Conservation (phyloP, 2,888 invertebrate genomes). For the Chloroclystis v-ata region DNA sequence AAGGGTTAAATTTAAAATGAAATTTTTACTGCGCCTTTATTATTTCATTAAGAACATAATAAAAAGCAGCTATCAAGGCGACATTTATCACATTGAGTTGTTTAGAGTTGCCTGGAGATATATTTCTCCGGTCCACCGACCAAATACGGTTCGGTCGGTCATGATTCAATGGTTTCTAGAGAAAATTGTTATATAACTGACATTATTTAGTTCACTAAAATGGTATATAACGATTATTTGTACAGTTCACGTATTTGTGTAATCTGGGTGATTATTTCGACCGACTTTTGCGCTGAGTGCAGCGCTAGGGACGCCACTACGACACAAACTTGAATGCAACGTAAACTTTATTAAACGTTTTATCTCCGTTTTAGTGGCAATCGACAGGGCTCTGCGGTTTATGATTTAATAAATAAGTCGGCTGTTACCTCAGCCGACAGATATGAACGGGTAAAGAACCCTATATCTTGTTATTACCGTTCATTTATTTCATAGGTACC, state of each 20-base stretch:
- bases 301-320: too few relatives aligned
- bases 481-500: too few relatives aligned
- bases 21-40: not conserved
- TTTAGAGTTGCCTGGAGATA: not conserved
- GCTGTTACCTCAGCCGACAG: not conserved
- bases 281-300: too few relatives aligned
- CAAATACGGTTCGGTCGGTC: not conserved
- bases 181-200: too few relatives aligned
- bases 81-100: not conserved
- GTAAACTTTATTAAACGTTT: slow-evolving; percentile 12
- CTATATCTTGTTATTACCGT: too few relatives aligned
- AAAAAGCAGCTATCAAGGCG: slow-evolving; percentile 27
- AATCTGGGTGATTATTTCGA: too few relatives aligned
- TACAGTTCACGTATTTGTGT: too few relatives aligned
- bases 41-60: slow-evolving; percentile 35
- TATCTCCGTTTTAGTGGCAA: slow-evolving; percentile 14
- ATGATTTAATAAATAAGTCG: slow-evolving; percentile 10
- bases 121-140: not conserved
- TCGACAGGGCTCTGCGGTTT: slow-evolving; percentile 7
- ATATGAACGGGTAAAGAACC: not conserved
- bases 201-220: too few relatives aligned
- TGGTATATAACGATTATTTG: too few relatives aligned
- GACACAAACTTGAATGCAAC: slow-evolving; percentile 1
- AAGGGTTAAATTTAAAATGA: slow-evolving; percentile 21
- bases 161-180: too few relatives aligned